Base-by-base conservation (phyloP, 2,888 invertebrate genomes). In the Stratiomys singularior region DNA sequence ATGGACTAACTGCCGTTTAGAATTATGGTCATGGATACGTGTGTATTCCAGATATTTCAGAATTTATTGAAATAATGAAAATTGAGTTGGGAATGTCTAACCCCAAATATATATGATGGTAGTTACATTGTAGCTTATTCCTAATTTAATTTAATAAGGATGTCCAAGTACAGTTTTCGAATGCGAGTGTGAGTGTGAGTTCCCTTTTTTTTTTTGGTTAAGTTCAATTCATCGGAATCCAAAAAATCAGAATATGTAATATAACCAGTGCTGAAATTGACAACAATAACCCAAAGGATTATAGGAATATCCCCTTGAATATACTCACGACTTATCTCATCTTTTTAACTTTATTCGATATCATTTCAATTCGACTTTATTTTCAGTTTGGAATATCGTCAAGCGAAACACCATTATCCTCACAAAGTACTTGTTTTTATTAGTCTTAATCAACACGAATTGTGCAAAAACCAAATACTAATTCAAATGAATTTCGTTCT, bases 341-440 rank as follows among this genome's bases (percentile, higher is more conserved):
- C 9, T 37, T 9, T 37, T 9, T 25, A n/a, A 21, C 11, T 60
- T 60, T 13, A 60, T 25, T 60, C 13, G 23, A 60, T 7, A 60
- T 21, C 2, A 60, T 9, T 60, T 23, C 23, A 60, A 60, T 60
- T 58, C n/a, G 27, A 63, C 23, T 63, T 27, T 63, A 37, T 30
- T 44, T 64, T 64, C 15, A 9, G 13, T 37, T 67, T 2, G 23
- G 5, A 28, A n/a, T 5, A 37, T 2, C 13, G 28, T 27, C 47
- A 72, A 60, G 60, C 21, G 9, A 72, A 72, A 72, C 72, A 72
- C 72, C 72, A 72, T 46, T 67, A 67, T 23, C 67, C 44, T 64
- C 64, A 64, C 21, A 30, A 67, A 9, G 1, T 67, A 21, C 25
- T 64, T 46, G 44, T n/a, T 46, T 7, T 46, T n/a, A 67, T 46